Conservation (phyloP, 2,797 vertebrate species). For the Sphenodon punctatus region DNA sequence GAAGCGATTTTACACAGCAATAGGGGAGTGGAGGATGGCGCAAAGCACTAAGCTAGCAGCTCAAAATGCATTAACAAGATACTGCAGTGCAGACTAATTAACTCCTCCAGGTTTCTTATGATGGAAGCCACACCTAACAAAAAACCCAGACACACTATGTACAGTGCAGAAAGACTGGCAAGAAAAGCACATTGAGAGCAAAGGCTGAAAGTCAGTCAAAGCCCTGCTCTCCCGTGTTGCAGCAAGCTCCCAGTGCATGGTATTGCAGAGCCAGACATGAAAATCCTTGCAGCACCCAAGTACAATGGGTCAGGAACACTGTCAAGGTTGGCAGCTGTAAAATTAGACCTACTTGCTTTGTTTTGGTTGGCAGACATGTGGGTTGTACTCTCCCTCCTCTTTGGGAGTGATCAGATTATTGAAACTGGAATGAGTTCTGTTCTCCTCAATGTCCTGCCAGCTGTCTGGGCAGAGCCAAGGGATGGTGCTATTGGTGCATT, state of each 20-base stretch:
- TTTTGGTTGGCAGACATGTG: not conserved
- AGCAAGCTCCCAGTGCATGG: not conserved
- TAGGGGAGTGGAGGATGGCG: conserved; percentile 11
- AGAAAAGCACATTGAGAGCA: conserved; percentile 38
- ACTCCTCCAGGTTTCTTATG: conserved; percentile 62
- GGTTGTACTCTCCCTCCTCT: not conserved
- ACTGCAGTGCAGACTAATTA: conserved; percentile 60
- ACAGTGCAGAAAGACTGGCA: too few species aligned
- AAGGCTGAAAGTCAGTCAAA: conserved; percentile 43
- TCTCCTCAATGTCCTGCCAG: not conserved
- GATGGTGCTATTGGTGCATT: not conserved
- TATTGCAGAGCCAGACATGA: not conserved
- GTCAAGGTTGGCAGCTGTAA: not conserved
- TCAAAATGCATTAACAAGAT: conserved; percentile 64
- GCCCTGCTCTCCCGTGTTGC: not conserved
- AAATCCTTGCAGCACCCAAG: not conserved
- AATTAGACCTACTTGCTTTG: not conserved
- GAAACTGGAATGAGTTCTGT: not conserved
- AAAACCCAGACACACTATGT: conserved; percentile 6
- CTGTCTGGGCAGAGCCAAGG: not conserved
- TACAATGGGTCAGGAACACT: not conserved
- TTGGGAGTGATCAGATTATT: not conserved
- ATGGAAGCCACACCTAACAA: conserved; percentile 60
- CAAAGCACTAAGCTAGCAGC: conserved; percentile 51
- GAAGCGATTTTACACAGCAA: conserved; percentile 65